phyloP scores from a whole-genome alignment of 2,797 vertebrate genomes.

The Tolypeutes matacus region DNA sequence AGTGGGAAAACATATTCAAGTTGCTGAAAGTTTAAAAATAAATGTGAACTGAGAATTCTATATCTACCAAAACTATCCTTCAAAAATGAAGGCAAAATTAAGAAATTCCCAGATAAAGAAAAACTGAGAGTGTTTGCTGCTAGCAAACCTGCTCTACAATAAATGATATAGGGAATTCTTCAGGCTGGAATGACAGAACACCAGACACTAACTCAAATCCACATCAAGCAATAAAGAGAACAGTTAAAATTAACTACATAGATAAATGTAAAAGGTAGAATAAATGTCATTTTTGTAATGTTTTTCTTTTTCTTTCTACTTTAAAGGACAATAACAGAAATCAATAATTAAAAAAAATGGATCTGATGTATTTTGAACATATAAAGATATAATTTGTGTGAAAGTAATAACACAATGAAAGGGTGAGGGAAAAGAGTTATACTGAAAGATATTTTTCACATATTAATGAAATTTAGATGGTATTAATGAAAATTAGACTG shows the following conservation, averaged over 20 bases:
- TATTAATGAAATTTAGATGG: background rate
- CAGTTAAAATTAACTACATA: background rate
- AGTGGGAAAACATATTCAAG: background rate
- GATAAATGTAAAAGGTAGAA: background rate
- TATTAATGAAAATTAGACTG: background rate
- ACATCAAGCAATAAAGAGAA: background rate
- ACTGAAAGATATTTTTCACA: background rate
- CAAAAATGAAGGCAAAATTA: background rate
- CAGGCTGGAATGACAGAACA: background rate
- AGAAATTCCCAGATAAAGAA: background rate
- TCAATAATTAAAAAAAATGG: background rate
- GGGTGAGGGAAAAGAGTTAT: background rate
- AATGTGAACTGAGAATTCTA: background rate
- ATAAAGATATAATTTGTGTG: background rate
- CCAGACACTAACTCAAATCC: background rate
- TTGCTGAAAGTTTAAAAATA: background rate
- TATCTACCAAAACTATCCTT: background rate
- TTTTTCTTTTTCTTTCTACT: background rate
- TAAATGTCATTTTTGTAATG: background rate
- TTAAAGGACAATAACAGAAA: background rate
- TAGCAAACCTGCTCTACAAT: background rate
- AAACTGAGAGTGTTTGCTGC: background rate
- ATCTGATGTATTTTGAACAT: background rate
- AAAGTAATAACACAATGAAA: background rate
- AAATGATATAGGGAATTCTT: background rate